These are phyloP conservation scores for Campoletis sonorensis DNA, from an alignment of 1,140 invertebrate genomes.

Conservation along the genomic window DNA sequence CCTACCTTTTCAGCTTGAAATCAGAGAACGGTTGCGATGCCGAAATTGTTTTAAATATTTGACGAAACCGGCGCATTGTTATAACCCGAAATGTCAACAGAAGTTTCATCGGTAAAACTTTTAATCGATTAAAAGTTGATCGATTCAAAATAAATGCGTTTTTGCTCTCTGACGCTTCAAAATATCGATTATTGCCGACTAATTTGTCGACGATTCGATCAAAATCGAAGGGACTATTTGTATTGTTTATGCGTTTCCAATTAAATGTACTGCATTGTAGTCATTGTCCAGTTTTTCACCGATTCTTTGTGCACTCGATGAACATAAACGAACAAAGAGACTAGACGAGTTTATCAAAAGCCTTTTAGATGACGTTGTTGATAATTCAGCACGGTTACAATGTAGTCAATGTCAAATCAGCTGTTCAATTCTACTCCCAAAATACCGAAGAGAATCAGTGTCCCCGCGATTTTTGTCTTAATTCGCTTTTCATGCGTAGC, in stretches of 20 bases:
- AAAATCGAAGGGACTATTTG: too few relatives aligned
- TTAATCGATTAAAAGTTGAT: neutral
- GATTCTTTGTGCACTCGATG: neutral
- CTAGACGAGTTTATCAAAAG: neutral
- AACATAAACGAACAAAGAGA: neutral
- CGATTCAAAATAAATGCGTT: neutral
- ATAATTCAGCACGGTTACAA: conserved; percentile 18
- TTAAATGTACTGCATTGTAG: too few relatives aligned
- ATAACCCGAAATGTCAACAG: neutral
- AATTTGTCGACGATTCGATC: too few relatives aligned
- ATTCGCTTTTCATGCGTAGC: neutral
- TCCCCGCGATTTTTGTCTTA: conserved; percentile 21
- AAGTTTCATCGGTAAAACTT: neutral
- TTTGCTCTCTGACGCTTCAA: too few relatives aligned
- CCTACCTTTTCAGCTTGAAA: too few relatives aligned
- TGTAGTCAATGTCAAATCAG: neutral
- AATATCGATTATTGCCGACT: too few relatives aligned
- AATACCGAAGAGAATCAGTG: neutral
- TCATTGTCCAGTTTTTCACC: neutral
- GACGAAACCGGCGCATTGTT: neutral
- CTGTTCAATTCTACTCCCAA: conserved; percentile 16
- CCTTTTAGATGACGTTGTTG: neutral
- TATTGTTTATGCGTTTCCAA: neutral
- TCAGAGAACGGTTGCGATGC: neutral
- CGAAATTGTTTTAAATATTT: neutral